phyloP scores from a whole-genome alignment of 2,113 vertebrate genomes.

The Aegithalos caudatus region DNA sequence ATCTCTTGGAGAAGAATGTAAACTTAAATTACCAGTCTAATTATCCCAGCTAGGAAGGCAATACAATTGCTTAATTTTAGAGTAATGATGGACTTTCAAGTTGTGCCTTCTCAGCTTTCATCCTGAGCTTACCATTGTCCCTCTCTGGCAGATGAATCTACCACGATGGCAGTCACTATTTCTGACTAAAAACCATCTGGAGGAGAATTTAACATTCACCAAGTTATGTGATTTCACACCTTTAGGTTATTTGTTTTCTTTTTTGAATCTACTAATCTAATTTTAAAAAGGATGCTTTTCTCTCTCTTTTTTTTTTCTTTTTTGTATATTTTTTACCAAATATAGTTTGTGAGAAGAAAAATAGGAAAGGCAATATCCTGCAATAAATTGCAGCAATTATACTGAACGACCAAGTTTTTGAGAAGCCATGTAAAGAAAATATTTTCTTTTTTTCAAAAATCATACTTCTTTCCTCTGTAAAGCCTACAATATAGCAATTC shows the following conservation, averaged over 20 bases:
- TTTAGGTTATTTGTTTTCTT: not conserved
- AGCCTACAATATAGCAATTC: not conserved
- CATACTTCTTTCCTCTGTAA: not conserved
- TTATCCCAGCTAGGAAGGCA: constrained; percentile 45
- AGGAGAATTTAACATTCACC: not conserved
- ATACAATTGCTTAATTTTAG: constrained; percentile 42
- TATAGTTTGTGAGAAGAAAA: not conserved
- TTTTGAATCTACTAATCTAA: not conserved
- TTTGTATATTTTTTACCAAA: not conserved
- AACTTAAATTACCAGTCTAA: constrained; percentile 53
- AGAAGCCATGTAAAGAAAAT: not conserved
- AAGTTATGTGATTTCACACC: not conserved
- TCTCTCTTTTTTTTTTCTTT: too few relatives aligned
- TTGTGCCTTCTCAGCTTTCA: constrained; percentile 5
- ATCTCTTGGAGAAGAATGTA: constrained; percentile 34
- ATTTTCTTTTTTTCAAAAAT: not conserved
- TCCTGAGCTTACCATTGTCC: not conserved
- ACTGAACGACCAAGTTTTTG: not conserved
- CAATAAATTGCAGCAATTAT: not conserved
- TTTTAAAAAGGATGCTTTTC: not conserved
- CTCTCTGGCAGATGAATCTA: not conserved
- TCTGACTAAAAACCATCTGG: not conserved
- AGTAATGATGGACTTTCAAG: constrained; percentile 43
- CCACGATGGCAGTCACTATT: not conserved
- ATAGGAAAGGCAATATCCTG: not conserved